Conservation (phyloP, 1,140 invertebrate genomes). For the Proales similis region DNA sequence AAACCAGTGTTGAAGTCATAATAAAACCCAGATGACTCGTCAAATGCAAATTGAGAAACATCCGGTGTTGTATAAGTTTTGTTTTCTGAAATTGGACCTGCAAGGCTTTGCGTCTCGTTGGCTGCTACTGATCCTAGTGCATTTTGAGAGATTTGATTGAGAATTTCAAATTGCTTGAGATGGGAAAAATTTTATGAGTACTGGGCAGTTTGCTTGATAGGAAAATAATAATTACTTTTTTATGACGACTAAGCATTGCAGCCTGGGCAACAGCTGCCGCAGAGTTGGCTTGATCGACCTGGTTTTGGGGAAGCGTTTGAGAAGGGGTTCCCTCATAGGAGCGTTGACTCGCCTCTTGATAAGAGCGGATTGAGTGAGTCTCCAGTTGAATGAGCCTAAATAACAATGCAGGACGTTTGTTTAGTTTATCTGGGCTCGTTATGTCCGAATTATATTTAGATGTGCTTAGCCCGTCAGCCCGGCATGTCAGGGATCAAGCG, state of each 20-base stretch:
- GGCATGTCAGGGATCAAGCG: no score
- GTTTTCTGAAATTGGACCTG: slow-evolving; percentile 35
- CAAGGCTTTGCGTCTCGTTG: slow-evolving; percentile 39
- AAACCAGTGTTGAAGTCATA: slow-evolving; percentile 84
- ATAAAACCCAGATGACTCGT: slow-evolving; percentile 89
- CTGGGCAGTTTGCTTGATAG: slow-evolving; percentile 25
- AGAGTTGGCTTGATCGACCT: slow-evolving; percentile 65
- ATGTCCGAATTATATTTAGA: no score
- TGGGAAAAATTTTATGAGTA: slow-evolving; percentile 26
- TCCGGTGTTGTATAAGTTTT: slow-evolving; percentile 67
- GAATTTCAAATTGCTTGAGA: slow-evolving; percentile 38
- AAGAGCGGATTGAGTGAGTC: no score
- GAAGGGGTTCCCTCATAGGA: neutral
- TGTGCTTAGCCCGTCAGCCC: no score
- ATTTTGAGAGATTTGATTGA: slow-evolving; percentile 38
- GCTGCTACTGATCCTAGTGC: slow-evolving; percentile 41
- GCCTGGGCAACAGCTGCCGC: slow-evolving; percentile 80
- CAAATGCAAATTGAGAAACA: slow-evolving; percentile 81
- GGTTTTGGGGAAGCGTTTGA: neutral
- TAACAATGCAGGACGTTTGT: no score
- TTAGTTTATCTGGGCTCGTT: no score
- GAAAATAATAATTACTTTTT: slow-evolving; percentile 41
- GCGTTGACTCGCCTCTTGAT: no score
- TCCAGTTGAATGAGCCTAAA: no score
- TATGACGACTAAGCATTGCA: slow-evolving; percentile 69